Evolutionary conservation across 2,797 vertebrate genomes (phyloP).

Genomic region (Peromyscus nudipes): DNA sequence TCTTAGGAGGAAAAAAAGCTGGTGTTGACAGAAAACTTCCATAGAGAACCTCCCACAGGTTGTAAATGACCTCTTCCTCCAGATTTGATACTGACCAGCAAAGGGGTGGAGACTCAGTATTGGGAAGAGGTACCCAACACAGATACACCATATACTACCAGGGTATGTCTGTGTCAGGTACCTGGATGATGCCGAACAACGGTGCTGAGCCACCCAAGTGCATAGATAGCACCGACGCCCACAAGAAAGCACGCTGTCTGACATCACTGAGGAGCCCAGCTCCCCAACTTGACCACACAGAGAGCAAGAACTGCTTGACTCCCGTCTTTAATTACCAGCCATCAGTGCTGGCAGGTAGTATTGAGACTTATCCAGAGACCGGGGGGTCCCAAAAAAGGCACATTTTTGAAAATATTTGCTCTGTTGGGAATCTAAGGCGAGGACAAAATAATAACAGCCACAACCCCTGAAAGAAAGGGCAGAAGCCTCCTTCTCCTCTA

Average conservation of each 20-base stretch:
- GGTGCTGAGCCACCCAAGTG: not conserved
- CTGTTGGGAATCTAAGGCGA: not conserved
- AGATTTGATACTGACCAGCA: not conserved
- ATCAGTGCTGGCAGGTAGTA: not conserved
- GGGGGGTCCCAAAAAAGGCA: not conserved
- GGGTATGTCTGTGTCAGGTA: not conserved
- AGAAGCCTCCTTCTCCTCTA: not conserved
- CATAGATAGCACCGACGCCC: not conserved
- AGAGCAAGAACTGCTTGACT: not conserved
- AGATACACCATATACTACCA: not conserved
- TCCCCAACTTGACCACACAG: not conserved
- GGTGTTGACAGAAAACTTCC: not conserved
- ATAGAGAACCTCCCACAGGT: not conserved
- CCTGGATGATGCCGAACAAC: not conserved
- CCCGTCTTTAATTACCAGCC: not conserved
- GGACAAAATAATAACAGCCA: slow-evolving; percentile 25
- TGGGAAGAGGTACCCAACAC: not conserved
- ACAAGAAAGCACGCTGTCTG: not conserved
- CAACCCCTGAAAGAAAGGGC: not conserved
- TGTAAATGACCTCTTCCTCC: not conserved
- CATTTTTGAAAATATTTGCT: not conserved
- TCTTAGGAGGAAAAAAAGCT: not conserved
- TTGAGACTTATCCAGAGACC: not conserved
- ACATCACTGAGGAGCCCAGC: not conserved
- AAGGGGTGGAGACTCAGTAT: not conserved